Evolutionary conservation across 2,113 vertebrate species (phyloP).

Genomic region (Mionectes macconnelli): DNA sequence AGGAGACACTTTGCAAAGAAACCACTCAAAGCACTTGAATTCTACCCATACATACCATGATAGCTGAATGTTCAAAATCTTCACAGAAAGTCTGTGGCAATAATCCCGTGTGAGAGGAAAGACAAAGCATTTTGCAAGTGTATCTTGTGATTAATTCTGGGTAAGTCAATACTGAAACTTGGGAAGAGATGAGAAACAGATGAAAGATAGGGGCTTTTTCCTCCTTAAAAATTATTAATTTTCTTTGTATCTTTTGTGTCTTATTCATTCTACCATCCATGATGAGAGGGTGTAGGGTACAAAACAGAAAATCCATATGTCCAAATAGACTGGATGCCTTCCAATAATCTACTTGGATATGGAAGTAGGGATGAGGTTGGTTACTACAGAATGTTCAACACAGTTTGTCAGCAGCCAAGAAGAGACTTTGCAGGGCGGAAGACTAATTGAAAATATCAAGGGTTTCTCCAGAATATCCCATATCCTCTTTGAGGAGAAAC

Average conservation of each 20-base stretch:
- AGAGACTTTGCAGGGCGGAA: background rate
- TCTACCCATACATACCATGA: fast-evolving
- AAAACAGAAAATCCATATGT: background rate
- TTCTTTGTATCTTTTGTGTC: background rate
- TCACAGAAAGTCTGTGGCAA: background rate
- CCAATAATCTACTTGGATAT: background rate
- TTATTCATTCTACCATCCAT: background rate
- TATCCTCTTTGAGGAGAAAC: background rate
- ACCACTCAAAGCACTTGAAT: background rate
- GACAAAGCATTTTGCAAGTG: background rate
- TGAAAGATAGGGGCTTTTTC: background rate
- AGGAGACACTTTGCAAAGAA: background rate
- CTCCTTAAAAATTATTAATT: background rate
- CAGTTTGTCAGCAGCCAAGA: background rate
- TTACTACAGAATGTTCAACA: background rate
- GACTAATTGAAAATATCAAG: background rate
- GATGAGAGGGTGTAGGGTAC: background rate
- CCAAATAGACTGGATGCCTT: background rate
- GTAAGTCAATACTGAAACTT: background rate
- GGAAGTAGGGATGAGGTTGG: background rate
- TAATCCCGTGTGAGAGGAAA: background rate
- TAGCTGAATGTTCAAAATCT: background rate
- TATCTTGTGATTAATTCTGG: background rate
- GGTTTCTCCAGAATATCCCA: background rate
- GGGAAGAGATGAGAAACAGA: background rate